Base-by-base conservation (phyloP, 2,797 vertebrate genomes). In the Amblyopsis hoosieri region DNA sequence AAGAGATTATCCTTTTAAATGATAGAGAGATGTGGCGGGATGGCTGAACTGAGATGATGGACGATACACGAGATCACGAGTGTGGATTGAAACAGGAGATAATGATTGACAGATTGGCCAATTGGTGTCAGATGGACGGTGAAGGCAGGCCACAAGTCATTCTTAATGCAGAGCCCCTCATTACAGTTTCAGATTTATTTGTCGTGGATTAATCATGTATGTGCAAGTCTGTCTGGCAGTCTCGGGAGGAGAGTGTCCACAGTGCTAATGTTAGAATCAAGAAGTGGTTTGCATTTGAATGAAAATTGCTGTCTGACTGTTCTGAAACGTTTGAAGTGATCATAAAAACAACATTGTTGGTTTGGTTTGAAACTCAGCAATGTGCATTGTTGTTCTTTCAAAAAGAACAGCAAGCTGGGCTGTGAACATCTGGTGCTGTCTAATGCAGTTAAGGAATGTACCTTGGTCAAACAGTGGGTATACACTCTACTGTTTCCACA, bases 41-140 rank as follows among this genome's bases (percentile, higher is more conserved):
- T 57, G 81, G 82, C 78, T 73, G 82, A 79, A 72, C 72, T 3
- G 67, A 65, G 78, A 70, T 87, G 84, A 87, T 83, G 74, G 84
- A 90, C 69, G 78, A 81, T 77, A 75, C 75, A 78, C 81, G 82
- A 87, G 87, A 80, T 4, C 50, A 78, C 15, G 47, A 60, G 61
- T 67, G 79, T 81, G 71, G 76, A 81, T 75, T 78, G 80, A 87
- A 83, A 84, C 45, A 62, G 77, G 57, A 69, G 68, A 69, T 58
- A 53, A 37, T 86, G 90, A 92, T 73, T 90, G 90, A 90, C 88
- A 78, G 82, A 86, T 84, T 57, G 82, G 63, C 75, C 82, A 80
- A 84, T 89, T 82, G 88, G 82, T 78, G 80, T 77, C 71, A 53
- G 61, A 76, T 33, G 56, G 85, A 83, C 71, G 78, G 84, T 69